Evolutionary conservation across 2,888 invertebrate genomes (phyloP).

Genomic region (Bursaphelenchus okinawaensis): DNA sequence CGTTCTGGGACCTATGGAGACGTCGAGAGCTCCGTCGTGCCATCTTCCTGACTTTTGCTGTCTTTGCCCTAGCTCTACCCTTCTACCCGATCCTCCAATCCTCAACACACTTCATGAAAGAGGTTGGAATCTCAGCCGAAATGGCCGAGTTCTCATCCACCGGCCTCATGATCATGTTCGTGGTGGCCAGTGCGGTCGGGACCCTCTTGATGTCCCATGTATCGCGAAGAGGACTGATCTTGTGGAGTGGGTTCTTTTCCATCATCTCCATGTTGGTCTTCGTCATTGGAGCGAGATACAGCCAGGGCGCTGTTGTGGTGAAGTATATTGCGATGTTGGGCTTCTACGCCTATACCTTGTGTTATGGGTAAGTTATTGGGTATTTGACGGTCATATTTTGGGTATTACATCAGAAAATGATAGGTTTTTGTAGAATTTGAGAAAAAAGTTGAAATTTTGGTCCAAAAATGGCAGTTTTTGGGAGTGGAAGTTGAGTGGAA

Average conservation of each 20-base stretch:
- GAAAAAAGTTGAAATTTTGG: background rate
- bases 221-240: slow-evolving; percentile 31
- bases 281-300: slow-evolving; percentile 22
- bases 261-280: slow-evolving; percentile 22
- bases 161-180: slow-evolving; percentile 6
- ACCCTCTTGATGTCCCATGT: slow-evolving; percentile 38
- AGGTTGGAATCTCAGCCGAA: slow-evolving; percentile 17
- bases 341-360: slow-evolving; percentile 16
- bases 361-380: background rate
- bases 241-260: slow-evolving; percentile 24
- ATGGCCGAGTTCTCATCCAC: slow-evolving; percentile 1
- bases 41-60: slow-evolving; percentile 39
- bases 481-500: no score
- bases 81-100: slow-evolving; percentile 52
- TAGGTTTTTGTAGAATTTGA: background rate
- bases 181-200: slow-evolving; percentile 37
- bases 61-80: slow-evolving; percentile 41
- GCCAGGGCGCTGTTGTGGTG: slow-evolving; percentile 24
- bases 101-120: slow-evolving; percentile 43
- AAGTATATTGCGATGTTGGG: slow-evolving; percentile 36
- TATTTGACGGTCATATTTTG: background rate
- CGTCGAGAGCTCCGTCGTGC: slow-evolving; percentile 41
- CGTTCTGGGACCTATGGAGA: slow-evolving; percentile 28
- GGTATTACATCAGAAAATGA: background rate
- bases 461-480: no score